These are phyloP conservation scores for Antennarius striatus DNA, from an alignment of 2,113 vertebrate species.

Conservation along the genomic window DNA sequence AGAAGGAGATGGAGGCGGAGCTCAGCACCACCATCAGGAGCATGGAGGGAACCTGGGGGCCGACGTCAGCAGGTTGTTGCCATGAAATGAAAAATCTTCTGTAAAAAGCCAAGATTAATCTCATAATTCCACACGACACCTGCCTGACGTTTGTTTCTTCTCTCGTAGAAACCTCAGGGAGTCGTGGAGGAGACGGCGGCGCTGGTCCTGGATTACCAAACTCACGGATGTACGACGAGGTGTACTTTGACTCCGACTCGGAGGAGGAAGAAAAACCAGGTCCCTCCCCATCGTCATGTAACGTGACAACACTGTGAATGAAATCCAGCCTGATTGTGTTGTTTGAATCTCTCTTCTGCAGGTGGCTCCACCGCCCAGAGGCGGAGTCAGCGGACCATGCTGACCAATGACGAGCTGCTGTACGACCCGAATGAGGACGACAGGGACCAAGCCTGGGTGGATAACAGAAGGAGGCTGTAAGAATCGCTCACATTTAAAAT, in stretches of 20 bases:
- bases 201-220: conserved; percentile 30
- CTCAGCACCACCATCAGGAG: conserved; percentile 88
- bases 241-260: conserved; percentile 96
- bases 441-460: conserved; percentile 94
- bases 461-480: conserved; percentile 85
- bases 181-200: conserved; percentile 7
- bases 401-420: conserved; percentile 91
- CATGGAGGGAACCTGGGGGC: conserved; percentile 85
- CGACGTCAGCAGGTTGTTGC: conserved; percentile 48
- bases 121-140: background rate
- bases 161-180: conserved; percentile 35
- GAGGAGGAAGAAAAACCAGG: conserved; percentile 80
- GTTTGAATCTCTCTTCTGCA: conserved; percentile 32
- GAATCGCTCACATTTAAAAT: background rate
- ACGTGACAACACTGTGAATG: no score
- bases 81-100: no score
- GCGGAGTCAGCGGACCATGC: conserved; percentile 79
- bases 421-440: conserved; percentile 95
- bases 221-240: conserved; percentile 83
- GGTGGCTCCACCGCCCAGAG: conserved; percentile 71
- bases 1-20: conserved; percentile 97
- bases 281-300: conserved; percentile 11
- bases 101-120: background rate
- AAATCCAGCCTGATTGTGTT: background rate
- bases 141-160: background rate